Conservation (phyloP, 2,113 vertebrate genomes). For the Caloenas nicobarica region DNA sequence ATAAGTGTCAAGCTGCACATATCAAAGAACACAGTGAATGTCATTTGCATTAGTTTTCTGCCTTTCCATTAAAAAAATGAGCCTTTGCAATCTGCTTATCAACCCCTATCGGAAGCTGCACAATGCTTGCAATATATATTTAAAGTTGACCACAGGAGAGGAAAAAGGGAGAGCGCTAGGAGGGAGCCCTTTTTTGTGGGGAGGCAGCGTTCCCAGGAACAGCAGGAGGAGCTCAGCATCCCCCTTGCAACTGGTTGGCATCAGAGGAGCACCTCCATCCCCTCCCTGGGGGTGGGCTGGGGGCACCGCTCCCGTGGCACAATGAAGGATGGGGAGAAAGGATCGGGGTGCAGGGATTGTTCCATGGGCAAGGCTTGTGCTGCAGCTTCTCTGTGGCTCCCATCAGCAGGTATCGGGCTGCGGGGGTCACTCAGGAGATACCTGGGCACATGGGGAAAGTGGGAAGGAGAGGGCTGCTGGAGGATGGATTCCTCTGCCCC, state of each 20-base stretch:
- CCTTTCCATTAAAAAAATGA: background rate
- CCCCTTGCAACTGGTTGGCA: too few species aligned
- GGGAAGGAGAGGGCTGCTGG: background rate
- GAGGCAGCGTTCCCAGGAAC: background rate
- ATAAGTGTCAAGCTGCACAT: conserved; percentile 4
- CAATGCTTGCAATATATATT: background rate
- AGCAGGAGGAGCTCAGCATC: background rate
- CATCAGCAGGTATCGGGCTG: background rate
- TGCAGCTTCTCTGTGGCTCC: background rate
- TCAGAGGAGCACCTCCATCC: background rate
- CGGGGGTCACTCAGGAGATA: fast-evolving
- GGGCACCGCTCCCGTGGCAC: background rate
- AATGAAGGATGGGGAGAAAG: background rate
- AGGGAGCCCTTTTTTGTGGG: background rate
- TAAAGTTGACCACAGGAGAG: background rate
- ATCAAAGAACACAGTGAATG: background rate
- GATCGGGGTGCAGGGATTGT: fast-evolving
- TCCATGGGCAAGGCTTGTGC: background rate
- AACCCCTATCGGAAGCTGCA: background rate
- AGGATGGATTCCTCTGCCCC: background rate
- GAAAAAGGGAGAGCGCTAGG: background rate
- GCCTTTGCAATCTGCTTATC: background rate
- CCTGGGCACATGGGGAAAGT: background rate
- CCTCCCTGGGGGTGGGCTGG: too few species aligned
- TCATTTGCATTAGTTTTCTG: background rate